phyloP scores from a whole-genome alignment of 92 coral and sea anemone genomes.

The Virgularia gustaviana region DNA sequence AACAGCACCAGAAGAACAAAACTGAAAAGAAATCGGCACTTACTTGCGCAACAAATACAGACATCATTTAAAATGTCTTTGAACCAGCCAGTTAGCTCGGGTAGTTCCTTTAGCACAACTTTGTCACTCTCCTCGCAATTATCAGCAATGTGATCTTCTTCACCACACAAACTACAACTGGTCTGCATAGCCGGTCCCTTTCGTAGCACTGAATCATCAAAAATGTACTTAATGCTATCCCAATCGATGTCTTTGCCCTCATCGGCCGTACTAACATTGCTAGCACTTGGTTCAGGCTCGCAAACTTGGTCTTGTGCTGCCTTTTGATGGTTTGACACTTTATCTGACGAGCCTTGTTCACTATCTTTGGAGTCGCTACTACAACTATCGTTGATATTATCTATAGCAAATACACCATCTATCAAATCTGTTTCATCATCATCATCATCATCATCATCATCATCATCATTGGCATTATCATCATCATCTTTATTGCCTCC shows the following conservation, averaged over 20 bases:
- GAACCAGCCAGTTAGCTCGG: conserved; percentile 21
- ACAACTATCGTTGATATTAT: conserved; percentile 53
- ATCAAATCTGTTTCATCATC: conserved; percentile 34
- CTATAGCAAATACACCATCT: conserved; percentile 59
- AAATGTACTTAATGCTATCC: not conserved
- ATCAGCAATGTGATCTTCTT: conserved; percentile 25
- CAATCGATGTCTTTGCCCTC: not conserved
- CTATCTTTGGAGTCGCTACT: not conserved
- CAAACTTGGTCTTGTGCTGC: too few species aligned
- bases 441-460: not conserved
- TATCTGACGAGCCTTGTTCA: too few species aligned
- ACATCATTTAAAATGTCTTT: conserved; percentile 1
- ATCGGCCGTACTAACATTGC: not conserved
- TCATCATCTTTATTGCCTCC: not conserved
- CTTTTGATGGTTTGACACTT: too few species aligned
- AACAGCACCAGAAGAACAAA: not conserved
- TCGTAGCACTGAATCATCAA: conserved; percentile 29
- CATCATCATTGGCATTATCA: not conserved
- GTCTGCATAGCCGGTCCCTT: conserved; percentile 2
- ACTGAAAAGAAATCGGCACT: not conserved
- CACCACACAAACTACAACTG: conserved; percentile 24
- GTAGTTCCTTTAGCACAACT: not conserved
- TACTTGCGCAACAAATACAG: conserved; percentile 31
- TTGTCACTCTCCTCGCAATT: conserved; percentile 10
- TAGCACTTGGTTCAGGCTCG: not conserved